Conservation (phyloP, 1,140 invertebrate genomes). For the Ptiloglossa arizonensis region DNA sequence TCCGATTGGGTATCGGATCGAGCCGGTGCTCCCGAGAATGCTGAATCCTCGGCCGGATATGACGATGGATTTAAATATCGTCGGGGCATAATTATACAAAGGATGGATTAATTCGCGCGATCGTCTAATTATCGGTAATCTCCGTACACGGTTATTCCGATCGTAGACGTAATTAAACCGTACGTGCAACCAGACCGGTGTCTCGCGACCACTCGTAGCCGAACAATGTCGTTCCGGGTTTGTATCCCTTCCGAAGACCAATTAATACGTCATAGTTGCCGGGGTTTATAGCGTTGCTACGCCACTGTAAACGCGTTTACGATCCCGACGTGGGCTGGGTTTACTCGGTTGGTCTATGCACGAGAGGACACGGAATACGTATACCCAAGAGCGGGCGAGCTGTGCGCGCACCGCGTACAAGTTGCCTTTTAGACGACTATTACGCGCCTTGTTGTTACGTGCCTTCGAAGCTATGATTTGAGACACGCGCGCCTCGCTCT, state of each 20-base stretch:
- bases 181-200: neutral
- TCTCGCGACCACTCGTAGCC: neutral
- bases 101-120: neutral
- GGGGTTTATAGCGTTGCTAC: slow-evolving; percentile 37
- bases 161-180: neutral
- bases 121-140: neutral
- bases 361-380: slow-evolving; percentile 19
- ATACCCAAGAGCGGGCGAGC: neutral
- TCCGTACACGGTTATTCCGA: too few relatives aligned
- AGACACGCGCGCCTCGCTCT: slow-evolving; percentile 26
- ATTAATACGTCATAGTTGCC: neutral
- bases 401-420: slow-evolving; percentile 13
- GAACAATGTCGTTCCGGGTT: neutral
- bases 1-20: slow-evolving; percentile 6
- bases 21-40: neutral
- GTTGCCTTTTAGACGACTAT: slow-evolving; percentile 38
- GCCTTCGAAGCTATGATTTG: slow-evolving; percentile 34
- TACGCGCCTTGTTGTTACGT: slow-evolving; percentile 39
- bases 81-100: slow-evolving; percentile 20
- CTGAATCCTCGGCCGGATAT: neutral
- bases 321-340: slow-evolving; percentile 61
- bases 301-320: slow-evolving; percentile 64
- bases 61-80: slow-evolving; percentile 13
- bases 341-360: slow-evolving; percentile 60
- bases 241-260: neutral